Evolutionary conservation across 2,888 invertebrate species (phyloP).

Genomic region (Leptopterna dolabrata): DNA sequence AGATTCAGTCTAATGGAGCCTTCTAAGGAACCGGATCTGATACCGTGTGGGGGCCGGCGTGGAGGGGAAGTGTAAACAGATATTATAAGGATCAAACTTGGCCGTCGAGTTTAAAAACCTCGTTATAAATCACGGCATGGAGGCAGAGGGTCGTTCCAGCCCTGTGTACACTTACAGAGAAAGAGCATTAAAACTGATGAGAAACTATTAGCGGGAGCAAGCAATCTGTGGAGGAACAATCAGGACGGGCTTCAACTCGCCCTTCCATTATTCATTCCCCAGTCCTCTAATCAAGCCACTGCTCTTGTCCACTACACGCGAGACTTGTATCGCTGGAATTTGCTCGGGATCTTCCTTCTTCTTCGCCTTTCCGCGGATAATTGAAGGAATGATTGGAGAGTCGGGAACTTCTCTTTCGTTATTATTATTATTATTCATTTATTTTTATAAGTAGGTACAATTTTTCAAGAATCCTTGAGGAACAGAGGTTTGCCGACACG

Average conservation of each 20-base stretch:
- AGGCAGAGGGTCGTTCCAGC: background rate
- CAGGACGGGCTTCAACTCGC: background rate
- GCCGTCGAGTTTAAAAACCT: background rate
- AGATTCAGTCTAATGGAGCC: background rate
- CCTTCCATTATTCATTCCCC: conserved; percentile 39
- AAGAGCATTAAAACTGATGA: conserved; percentile 39
- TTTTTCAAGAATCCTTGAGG: no score
- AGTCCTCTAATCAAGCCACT: conserved; percentile 29
- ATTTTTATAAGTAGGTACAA: no score
- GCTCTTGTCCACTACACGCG: conserved; percentile 12
- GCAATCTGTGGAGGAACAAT: conserved; percentile 17
- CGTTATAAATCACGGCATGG: conserved; percentile 38
- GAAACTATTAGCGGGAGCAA: conserved; percentile 40
- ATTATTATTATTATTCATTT: background rate
- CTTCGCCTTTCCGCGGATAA: background rate
- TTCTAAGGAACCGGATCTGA: background rate
- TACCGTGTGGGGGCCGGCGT: background rate
- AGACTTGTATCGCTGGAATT: background rate
- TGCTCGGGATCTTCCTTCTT: background rate
- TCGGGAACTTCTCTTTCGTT: background rate
- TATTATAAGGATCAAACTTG: conserved; percentile 13
- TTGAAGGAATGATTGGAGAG: background rate
- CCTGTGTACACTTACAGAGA: background rate
- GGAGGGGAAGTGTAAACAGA: conserved; percentile 12
- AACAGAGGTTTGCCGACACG: no score